Conservation (phyloP, 2,888 invertebrate genomes). For the Nezara viridula region DNA sequence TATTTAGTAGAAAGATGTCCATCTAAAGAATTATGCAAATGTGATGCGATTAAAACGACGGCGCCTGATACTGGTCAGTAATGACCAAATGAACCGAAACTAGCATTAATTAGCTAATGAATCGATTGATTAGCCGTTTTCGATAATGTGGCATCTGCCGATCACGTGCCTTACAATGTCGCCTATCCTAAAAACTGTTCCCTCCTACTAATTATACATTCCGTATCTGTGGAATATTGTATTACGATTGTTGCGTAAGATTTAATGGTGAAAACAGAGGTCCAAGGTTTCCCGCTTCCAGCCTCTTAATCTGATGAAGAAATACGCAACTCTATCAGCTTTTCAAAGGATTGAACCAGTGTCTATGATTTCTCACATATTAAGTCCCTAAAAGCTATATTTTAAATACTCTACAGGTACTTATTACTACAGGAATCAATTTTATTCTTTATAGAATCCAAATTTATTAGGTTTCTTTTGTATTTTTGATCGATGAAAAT, state of each 20-base stretch:
- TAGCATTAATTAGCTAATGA: constrained; percentile 12
- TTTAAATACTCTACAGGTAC: neutral
- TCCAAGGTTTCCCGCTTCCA: neutral
- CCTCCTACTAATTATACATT: neutral
- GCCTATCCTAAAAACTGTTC: neutral
- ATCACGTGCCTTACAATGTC: neutral
- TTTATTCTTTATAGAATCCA: no score
- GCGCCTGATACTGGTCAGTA: constrained; percentile 25
- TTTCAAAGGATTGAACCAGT: neutral
- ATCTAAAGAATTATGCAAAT: neutral
- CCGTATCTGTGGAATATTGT: neutral
- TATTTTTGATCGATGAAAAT: no score
- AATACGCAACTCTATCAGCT: neutral
- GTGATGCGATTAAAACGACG: neutral
- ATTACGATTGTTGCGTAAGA: neutral
- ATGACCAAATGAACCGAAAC: constrained; percentile 11
- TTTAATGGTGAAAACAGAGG: neutral
- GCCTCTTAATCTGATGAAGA: neutral
- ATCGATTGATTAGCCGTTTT: constrained; percentile 7
- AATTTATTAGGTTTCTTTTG: no score
- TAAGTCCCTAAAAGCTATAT: no score
- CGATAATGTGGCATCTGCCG: neutral
- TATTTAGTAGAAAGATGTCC: neutral
- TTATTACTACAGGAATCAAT: no score
- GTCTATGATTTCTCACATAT: no score